phyloP scores from a whole-genome alignment of 2,888 invertebrate species.

The Latrodectus elegans region DNA sequence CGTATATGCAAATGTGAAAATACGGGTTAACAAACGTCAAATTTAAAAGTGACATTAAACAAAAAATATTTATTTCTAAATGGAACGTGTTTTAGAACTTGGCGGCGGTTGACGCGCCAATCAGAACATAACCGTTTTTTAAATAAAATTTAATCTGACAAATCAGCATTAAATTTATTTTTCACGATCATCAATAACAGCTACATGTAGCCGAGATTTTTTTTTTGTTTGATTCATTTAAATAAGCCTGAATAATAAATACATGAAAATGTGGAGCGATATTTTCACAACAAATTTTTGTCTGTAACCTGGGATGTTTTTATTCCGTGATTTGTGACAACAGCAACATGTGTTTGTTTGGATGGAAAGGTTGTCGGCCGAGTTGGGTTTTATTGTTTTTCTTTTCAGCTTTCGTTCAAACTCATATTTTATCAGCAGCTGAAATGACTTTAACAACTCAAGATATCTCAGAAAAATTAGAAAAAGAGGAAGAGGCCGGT shows the following conservation, averaged over 20 bases:
- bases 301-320: background rate
- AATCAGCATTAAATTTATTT: no score
- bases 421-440: background rate
- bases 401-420: background rate
- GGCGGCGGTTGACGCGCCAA: no score
- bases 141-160: no score
- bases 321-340: background rate
- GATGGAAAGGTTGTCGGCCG: background rate
- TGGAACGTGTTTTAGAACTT: background rate
- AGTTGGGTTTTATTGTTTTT: background rate
- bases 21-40: background rate
- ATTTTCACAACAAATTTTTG: background rate
- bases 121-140: no score
- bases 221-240: no score
- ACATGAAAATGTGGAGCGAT: background rate
- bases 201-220: no score
- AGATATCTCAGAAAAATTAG: background rate
- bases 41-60: background rate
- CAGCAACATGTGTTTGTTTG: conserved; percentile 5
- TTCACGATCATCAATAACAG: no score
- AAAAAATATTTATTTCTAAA: background rate
- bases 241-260: background rate
- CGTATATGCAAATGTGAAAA: background rate
- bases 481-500: background rate
- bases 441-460: background rate